Conservation (phyloP, 1,140 invertebrate species). For the Temnothorax nylanderi region DNA sequence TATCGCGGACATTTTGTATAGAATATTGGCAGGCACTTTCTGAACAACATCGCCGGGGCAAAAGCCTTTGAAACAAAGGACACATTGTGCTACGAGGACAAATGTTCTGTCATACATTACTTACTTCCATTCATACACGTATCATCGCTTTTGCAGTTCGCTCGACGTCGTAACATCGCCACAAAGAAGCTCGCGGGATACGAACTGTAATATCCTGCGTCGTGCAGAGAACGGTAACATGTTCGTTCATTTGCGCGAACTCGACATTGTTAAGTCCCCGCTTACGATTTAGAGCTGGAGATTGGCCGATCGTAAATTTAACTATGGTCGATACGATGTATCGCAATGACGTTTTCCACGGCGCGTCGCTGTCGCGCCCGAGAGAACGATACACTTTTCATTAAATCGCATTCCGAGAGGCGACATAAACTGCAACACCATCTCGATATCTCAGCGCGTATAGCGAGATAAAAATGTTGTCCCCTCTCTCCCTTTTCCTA, state of each 20-base stretch:
- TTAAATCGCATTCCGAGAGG: slow-evolving; percentile 25
- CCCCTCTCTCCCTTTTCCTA: too few relatives aligned
- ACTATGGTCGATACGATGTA: background rate
- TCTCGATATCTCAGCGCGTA: background rate
- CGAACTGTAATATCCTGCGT: slow-evolving; percentile 9
- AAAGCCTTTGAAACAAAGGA: slow-evolving; percentile 25
- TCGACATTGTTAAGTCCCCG: slow-evolving; percentile 15
- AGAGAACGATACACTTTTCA: slow-evolving; percentile 35
- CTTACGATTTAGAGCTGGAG: slow-evolving; percentile 28
- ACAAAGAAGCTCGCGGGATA: slow-evolving; percentile 29
- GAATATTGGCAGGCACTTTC: slow-evolving; percentile 44
- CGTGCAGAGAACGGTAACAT: background rate
- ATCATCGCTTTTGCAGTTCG: slow-evolving; percentile 33
- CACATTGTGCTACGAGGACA: slow-evolving; percentile 27
- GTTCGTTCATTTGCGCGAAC: slow-evolving; percentile 20
- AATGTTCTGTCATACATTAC: slow-evolving; percentile 46
- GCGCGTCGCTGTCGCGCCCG: background rate
- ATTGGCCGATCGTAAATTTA: slow-evolving; percentile 35
- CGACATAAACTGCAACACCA: slow-evolving; percentile 12
- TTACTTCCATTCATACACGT: slow-evolving; percentile 35
- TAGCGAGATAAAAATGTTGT: background rate
- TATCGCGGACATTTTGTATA: slow-evolving; percentile 18
- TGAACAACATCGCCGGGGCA: slow-evolving; percentile 6
- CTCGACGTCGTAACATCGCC: background rate
- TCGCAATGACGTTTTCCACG: background rate